These are phyloP conservation scores for Platygyra sinensis DNA, from an alignment of 64 coral and sea anemone genomes.

Conservation along the genomic window DNA sequence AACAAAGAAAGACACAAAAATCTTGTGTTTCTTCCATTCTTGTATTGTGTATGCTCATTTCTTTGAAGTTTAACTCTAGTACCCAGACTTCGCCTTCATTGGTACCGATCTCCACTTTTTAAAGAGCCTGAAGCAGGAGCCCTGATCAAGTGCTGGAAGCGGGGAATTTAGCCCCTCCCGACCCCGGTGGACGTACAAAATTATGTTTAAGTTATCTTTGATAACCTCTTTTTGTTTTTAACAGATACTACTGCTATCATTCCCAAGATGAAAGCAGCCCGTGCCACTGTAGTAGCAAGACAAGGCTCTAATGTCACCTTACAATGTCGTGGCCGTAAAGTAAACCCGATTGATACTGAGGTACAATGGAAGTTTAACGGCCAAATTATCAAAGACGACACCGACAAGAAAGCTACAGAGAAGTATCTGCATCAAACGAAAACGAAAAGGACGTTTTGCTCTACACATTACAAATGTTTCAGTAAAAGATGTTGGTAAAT, in stretches of 20 bases:
- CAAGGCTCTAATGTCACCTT: not conserved
- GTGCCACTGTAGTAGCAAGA: not conserved
- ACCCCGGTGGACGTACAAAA: too few relatives aligned
- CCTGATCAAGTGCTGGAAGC: too few relatives aligned
- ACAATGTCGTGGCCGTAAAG: not conserved
- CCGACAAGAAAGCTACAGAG: not conserved
- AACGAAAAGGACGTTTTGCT: not conserved
- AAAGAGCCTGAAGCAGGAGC: too few relatives aligned
- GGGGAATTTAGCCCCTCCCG: too few relatives aligned
- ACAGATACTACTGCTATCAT: not conserved
- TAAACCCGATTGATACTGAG: not conserved
- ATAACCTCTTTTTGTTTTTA: not conserved
- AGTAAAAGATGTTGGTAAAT: not conserved
- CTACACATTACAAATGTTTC: slow-evolving; percentile 5
- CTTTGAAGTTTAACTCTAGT: too few relatives aligned
- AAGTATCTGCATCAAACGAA: not conserved
- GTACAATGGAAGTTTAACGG: not conserved
- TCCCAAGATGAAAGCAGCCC: not conserved
- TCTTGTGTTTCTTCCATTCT: too few relatives aligned
- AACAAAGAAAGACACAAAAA: too few relatives aligned
- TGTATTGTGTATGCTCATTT: too few relatives aligned
- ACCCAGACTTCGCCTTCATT: too few relatives aligned
- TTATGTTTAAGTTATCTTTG: too few relatives aligned
- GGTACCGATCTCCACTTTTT: too few relatives aligned
- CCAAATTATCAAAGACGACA: not conserved